These are phyloP conservation scores for western clawed frog (Xenopus tropicalis) DNA, from an alignment of 2,113 vertebrate species.

Conservation along the genomic window DNA sequence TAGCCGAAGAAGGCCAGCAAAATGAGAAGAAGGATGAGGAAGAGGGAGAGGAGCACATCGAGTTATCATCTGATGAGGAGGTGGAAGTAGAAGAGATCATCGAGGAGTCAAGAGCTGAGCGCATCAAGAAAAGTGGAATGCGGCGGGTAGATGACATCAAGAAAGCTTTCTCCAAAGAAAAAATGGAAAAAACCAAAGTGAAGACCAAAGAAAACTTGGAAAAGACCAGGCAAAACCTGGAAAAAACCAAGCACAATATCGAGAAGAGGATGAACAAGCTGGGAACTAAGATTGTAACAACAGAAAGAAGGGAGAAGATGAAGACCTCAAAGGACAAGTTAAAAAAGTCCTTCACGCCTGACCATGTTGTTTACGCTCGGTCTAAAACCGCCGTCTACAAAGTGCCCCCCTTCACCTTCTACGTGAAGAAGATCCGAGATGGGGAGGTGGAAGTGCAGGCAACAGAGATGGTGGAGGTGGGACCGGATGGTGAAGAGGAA, in stretches of 20 bases:
- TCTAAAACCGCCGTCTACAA: conserved; percentile 91
- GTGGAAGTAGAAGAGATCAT: conserved; percentile 91
- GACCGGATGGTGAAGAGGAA: conserved; percentile 60
- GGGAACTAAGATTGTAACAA: conserved; percentile 85
- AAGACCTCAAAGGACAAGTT: conserved; percentile 87
- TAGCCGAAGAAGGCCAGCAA: conserved; percentile 63
- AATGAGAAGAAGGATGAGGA: conserved; percentile 63
- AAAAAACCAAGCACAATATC: conserved; percentile 89
- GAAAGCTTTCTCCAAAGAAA: conserved; percentile 95
- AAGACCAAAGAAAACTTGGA: conserved; percentile 81
- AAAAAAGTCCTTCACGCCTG: conserved; percentile 90
- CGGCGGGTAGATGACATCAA: conserved; percentile 91
- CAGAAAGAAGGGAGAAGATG: conserved; percentile 84
- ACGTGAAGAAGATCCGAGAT: conserved; percentile 94
- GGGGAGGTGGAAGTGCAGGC: conserved; percentile 81
- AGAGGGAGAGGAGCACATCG: conserved; percentile 62
- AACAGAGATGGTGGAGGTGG: conserved; percentile 83
- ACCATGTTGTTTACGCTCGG: conserved; percentile 80
- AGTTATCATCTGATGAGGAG: conserved; percentile 85
- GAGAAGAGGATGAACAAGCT: conserved; percentile 93
- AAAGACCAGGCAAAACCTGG: conserved; percentile 84
- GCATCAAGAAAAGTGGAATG: conserved; percentile 85
- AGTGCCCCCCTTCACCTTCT: conserved; percentile 95
- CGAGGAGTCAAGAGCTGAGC: conserved; percentile 88
- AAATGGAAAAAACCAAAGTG: conserved; percentile 83